These are phyloP conservation scores for Trilocha varians DNA, from an alignment of 2,888 invertebrate species.

Conservation along the genomic window DNA sequence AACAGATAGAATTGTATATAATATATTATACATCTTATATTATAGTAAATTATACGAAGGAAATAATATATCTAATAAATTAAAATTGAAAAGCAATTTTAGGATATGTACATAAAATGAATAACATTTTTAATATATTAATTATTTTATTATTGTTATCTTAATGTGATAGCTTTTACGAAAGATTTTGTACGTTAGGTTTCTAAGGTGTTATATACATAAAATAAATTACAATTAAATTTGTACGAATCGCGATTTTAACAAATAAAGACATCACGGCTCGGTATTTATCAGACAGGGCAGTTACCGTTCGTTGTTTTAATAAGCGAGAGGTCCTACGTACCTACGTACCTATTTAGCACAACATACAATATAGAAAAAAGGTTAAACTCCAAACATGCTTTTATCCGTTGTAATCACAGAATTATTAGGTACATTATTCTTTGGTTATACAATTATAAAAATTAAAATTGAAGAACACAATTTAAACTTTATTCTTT, in stretches of 20 bases:
- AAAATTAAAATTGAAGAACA: no score
- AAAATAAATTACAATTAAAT: neutral
- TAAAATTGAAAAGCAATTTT: conserved; percentile 55
- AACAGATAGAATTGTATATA: conserved; percentile 54
- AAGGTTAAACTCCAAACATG: no score
- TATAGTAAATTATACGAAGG: conserved; percentile 33
- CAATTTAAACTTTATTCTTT: no score
- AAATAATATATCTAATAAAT: conserved; percentile 36
- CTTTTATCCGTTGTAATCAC: no score
- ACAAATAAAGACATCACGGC: conserved; percentile 18
- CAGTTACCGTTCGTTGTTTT: conserved; percentile 29
- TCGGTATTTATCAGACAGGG: conserved; percentile 24
- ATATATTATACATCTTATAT: conserved; percentile 33
- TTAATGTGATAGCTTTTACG: conserved; percentile 55
- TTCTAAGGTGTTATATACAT: conserved; percentile 19
- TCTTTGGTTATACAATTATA: no score
- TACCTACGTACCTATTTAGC: no score
- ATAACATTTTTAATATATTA: conserved; percentile 39
- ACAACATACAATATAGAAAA: no score
- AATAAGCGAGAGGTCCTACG: no score
- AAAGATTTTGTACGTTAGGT: conserved; percentile 47
- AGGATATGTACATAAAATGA: conserved; percentile 57
- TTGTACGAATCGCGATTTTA: neutral
- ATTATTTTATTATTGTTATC: conserved; percentile 52
- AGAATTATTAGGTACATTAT: no score